Percentiles rank a stretch among this genome's conserved stretches.
These are phyloP conservation scores for Poecilia wingei DNA, from an alignment of 2,797 vertebrate genomes.

Conservation along the genomic window DNA sequence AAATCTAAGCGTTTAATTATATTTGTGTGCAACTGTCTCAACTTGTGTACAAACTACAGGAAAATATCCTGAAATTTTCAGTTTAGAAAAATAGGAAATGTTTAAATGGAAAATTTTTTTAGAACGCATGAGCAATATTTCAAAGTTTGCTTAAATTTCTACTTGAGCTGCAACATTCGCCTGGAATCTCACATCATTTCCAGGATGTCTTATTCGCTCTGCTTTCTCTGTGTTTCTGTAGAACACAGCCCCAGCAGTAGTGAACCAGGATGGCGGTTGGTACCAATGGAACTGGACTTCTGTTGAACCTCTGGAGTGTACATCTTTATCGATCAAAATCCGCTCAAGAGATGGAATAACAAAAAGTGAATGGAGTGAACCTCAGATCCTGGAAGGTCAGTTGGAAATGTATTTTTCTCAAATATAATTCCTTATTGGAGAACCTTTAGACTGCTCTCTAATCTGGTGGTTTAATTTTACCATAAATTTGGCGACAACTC, in stretches of 20 bases:
- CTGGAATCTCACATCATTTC: not conserved
- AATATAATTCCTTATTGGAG: not conserved
- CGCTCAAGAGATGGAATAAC: constrained; percentile 68
- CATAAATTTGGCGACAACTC: not conserved
- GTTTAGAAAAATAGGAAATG: not conserved
- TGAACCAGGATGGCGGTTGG: constrained; percentile 38
- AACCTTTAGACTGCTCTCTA: not conserved
- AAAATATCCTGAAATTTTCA: not conserved
- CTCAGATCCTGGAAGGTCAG: constrained; percentile 71
- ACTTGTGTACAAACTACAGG: not conserved
- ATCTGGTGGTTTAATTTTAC: not conserved
- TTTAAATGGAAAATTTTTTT: not conserved
- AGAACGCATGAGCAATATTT: not conserved
- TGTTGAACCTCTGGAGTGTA: constrained; percentile 78
- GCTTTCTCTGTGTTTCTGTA: constrained; percentile 39
- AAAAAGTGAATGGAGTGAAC: constrained; percentile 76
- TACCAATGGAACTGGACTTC: constrained; percentile 79
- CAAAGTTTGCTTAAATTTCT: constrained; percentile 4
- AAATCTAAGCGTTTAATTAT: not conserved
- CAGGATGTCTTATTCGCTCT: constrained; percentile 6
- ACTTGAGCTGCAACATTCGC: not conserved
- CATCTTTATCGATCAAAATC: constrained; percentile 75
- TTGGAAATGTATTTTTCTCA: not conserved
- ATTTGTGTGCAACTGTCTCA: not conserved
- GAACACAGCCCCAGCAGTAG: constrained; percentile 58